Evolutionary conservation across 2,113 vertebrate species (phyloP), one percentile per base, ranked within the genome.

Genomic region (Pluvialis apricaria): DNA sequence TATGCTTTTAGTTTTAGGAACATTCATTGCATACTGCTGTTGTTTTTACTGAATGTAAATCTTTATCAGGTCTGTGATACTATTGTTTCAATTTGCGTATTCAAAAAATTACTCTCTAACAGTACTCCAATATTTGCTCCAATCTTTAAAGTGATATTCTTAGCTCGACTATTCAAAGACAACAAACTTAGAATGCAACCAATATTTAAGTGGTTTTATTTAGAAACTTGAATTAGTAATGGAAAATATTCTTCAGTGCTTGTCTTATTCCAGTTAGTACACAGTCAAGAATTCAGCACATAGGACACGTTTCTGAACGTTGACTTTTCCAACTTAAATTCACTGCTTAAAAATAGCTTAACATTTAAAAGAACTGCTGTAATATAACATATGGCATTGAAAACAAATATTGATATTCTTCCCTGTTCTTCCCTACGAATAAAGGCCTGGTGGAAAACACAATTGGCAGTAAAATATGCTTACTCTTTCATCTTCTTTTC

Each of bases 341-440:
- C 92, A 92, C 57, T 64, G 71, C 57, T 96, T 93, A 88, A 95
- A 82, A 95, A 94, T 73, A 91, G 65, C 58, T 72, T 85, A 82
- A 38, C 47, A 89, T 94, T 95, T 89, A n/a, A 94, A 94, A 89
- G 57, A 89, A 76, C 31, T 84, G 21, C 31, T 81, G 38, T 75
- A 80, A 69, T 40, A 38, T 38, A 90, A 81, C 88, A 85, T 94
- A 94, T 60, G 70, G 86, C 60, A 61, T 22, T 79, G 45, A 88
- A 69, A 90, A 76, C 51, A 92, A 95, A 96, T 94, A 94, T 82
- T 96, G 42, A 90, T 91, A 36, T 68, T 96, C 51, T 94, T 91
- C 62, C 10, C 44, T 51, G 36, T 82, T 88, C 52, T 75, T 92
- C 24, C 9, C 55, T 64, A 13, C 62, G 77, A 94, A 64, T 58